Base-by-base conservation (phyloP, 2,113 vertebrate species). In the Cynopterus brachyotis region DNA sequence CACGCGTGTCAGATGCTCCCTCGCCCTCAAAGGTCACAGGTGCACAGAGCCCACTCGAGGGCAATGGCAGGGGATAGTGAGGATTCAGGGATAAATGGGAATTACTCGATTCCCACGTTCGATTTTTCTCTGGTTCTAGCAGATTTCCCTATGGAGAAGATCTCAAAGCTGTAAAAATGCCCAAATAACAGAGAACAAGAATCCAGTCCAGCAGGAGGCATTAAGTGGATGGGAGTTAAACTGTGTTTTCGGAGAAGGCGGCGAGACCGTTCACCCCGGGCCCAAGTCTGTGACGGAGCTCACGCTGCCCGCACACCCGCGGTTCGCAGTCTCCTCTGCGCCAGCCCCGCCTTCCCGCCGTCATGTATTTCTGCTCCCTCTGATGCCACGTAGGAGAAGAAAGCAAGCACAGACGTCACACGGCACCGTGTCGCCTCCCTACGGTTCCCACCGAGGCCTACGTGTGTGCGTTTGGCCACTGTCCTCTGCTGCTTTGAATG, bases 351-450 rank as follows among this genome's bases (percentile, higher is more conserved):
- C 60, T 91, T 64, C 82, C 60, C 57, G 53, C 62, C 89, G n/a
- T 73, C 76, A 72, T 60, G 9, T 45, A 89, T 32, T 83, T 92
- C 79, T 67, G 6, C 57, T 93, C 73, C 47, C 86, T 91, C 53
- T 42, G 40, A 94, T 57, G 95, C 89, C 87, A 89, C 93, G 22
- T 92, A 76, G 55, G 72, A 88, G 94, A 95, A 89, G 82, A 85
- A 96, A 92, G 82, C n/a, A 76, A 67, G 30, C 78, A 72, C 30
- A 72, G 95, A 89, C 47, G 37, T 30, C 35, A 57, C 91, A 67
- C 35, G 30, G 42, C 16, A 32, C 53, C 66, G 9, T 40, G 22
- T 62, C 57, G 30, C 37, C 16, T 85, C 75, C 60, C 28, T 9
- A 37, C 10, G 32, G 42, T 83, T 75, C 62, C 40, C 32, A 47